Percentiles rank a stretch among this genome's conserved stretches.
Evolutionary conservation across 1,140 invertebrate genomes (phyloP).

Genomic region (Drosophila kanapiae): DNA sequence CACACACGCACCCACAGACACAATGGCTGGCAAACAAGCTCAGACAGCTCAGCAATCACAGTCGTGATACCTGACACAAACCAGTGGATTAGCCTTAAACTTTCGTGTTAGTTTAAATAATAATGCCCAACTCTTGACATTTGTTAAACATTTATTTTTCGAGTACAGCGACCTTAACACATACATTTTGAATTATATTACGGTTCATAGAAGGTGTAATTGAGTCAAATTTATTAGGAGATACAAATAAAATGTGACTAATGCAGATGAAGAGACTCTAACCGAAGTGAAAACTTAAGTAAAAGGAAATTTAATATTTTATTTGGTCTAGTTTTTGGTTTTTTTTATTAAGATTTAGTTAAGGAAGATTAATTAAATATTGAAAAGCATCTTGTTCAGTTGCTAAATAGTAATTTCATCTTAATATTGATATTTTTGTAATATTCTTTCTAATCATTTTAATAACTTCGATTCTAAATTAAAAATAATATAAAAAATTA

Average conservation of each 20-base stretch:
- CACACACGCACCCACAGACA: slow-evolving; percentile 43
- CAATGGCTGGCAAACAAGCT: slow-evolving; percentile 51
- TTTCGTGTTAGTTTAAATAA: slow-evolving; percentile 42
- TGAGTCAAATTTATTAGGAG: slow-evolving; percentile 3
- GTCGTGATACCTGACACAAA: slow-evolving; percentile 65
- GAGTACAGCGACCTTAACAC: slow-evolving; percentile 13
- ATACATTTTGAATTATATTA: neutral
- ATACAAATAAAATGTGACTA: neutral
- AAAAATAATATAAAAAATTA: slow-evolving; percentile 7
- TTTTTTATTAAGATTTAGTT: neutral
- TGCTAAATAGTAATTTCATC: neutral
- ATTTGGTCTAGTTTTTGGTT: neutral
- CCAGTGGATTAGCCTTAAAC: slow-evolving; percentile 71
- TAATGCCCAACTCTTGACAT: slow-evolving; percentile 60
- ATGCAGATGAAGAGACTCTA: neutral
- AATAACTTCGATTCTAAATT: slow-evolving; percentile 12
- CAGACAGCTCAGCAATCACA: slow-evolving; percentile 44
- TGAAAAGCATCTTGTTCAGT: neutral
- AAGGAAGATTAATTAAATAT: neutral
- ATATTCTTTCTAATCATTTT: slow-evolving; percentile 1
- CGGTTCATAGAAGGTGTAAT: neutral
- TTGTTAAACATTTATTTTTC: slow-evolving; percentile 23
- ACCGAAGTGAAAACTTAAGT: too few species aligned
- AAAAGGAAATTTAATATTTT: too few species aligned
- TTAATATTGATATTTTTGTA: neutral